A percentile compares a stretch with the other conserved stretches of the same genome.
phyloP scores from a whole-genome alignment of 2,888 invertebrate genomes.

The Synanthedon vespiformis region DNA sequence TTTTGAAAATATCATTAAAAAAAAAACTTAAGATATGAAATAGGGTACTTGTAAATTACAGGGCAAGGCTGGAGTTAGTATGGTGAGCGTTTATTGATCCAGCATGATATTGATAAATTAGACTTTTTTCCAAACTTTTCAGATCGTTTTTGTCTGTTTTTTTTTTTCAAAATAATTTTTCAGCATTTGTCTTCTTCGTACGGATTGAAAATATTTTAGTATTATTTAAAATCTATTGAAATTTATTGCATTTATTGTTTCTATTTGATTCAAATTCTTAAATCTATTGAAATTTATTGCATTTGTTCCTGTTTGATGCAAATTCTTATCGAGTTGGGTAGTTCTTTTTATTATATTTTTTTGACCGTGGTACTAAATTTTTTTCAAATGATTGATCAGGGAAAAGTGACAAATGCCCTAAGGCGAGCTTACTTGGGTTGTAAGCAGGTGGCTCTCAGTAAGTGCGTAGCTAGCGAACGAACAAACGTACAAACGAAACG shows the following conservation, averaged over 20 bases:
- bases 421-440: constrained; percentile 69
- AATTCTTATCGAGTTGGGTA: not conserved
- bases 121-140: not conserved
- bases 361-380: constrained; percentile 2
- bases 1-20: not conserved
- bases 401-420: constrained; percentile 66
- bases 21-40: no score
- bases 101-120: constrained; percentile 34
- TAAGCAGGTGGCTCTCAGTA: constrained; percentile 70
- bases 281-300: no score
- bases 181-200: not conserved
- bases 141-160: not conserved
- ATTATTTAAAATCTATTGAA: not conserved
- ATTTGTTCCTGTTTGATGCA: no score
- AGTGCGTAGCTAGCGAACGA: constrained; percentile 44
- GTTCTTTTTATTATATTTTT: constrained; percentile 2
- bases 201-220: not conserved
- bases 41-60: constrained; percentile 38
- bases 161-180: not conserved
- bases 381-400: constrained; percentile 31
- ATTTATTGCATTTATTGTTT: no score
- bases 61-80: constrained; percentile 52
- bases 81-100: constrained; percentile 49
- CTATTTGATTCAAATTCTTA: no score
- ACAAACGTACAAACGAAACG: not conserved